Evolutionary conservation across 2,797 vertebrate species (phyloP).

Genomic region (Loris lydekkerianus): DNA sequence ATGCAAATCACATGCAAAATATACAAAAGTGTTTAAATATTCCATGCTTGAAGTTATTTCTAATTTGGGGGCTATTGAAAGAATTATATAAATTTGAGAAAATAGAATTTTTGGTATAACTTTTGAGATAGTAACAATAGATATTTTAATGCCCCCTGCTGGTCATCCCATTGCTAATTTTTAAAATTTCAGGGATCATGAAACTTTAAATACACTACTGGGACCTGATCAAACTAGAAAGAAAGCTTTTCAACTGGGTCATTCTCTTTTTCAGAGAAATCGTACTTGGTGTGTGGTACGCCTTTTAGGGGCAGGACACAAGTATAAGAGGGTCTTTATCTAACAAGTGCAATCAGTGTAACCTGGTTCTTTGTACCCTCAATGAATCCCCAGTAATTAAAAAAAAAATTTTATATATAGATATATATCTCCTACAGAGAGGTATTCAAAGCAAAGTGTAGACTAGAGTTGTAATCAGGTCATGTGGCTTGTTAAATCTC

Average conservation of each 20-base stretch:
- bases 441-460: background rate
- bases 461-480: background rate
- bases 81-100: conserved; percentile 5
- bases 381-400: too few species aligned
- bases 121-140: background rate
- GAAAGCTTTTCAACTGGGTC: background rate
- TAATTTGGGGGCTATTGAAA: background rate
- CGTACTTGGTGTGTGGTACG: too few species aligned
- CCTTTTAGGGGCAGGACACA: too few species aligned
- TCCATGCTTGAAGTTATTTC: conserved; percentile 18
- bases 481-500: background rate
- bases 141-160: conserved; percentile 51
- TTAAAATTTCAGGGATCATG: conserved; percentile 26
- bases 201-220: background rate
- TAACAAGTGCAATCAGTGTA: too few species aligned
- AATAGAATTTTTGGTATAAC: background rate
- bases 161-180: conserved; percentile 43
- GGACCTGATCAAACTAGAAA: too few species aligned
- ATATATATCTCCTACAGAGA: too few species aligned
- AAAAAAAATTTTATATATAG: too few species aligned
- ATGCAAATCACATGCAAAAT: background rate
- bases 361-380: too few species aligned
- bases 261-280: background rate
- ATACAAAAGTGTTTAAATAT: background rate
- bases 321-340: too few species aligned